Base-by-base conservation (phyloP, 2,888 invertebrate genomes). In the Volucella inflata region DNA sequence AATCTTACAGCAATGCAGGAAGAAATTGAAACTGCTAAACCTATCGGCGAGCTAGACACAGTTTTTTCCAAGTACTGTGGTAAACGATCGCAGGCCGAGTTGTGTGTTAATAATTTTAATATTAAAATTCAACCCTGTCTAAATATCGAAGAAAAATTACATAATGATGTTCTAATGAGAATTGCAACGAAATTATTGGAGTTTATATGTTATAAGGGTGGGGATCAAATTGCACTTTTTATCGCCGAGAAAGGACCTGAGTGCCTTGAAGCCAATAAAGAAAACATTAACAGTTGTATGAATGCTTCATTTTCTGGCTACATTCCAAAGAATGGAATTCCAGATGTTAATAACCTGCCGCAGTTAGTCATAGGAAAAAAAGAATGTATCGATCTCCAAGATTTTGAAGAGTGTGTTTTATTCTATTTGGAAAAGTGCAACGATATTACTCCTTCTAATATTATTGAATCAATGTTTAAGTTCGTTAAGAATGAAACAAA, bases 191-290 rank as follows among this genome's bases (percentile, higher is more conserved):
- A 95, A 55, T 91, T 97, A 1, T 92, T 95, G 0, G 94, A 94
- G 80, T 97, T 97, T 89, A 93, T 95, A 74, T 97, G 97, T 90
- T 94, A 93, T 87, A 96, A 96, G 88, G 96, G 96, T 88, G 97
- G 97, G 10, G 96, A 97, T 91, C 94, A 96, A 88, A 95, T 97
- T 88, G 96, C 96, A 0, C 93, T 97, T 88, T 97, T 97, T 90
- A 95, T 97, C 53, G 95, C 96, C n/a, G 96, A 96, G 89, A 94
- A 95, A 36, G 97, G 97, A 0, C 95, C 95, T 12, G 95, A 96
- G 89, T 97, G 97, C 89, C 92, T 96, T 87, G 89, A 93, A 75
- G 93, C 93, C 4, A 94, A 95, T 87, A 93, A 93, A 81, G 93
- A 94, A 8, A 94, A 93, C 0, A 93, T 97, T 30, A 93, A 93